A percentile compares a stretch with the other conserved stretches of the same genome.
Evolutionary conservation across 2,888 invertebrate species (phyloP).

Genomic region (Clunio marinus): DNA sequence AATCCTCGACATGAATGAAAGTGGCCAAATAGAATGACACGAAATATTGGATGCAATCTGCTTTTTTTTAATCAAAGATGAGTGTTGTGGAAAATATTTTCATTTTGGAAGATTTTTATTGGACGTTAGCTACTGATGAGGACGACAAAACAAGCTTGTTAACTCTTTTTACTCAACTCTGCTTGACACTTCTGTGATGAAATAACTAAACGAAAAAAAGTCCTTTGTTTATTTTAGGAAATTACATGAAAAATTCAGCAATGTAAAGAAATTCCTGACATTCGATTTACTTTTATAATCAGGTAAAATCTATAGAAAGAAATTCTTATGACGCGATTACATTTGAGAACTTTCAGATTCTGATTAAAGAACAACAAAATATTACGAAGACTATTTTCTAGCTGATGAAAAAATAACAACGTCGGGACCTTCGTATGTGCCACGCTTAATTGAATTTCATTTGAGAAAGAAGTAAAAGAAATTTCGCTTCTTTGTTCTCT

Average conservation of each 20-base stretch:
- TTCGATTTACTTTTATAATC: neutral
- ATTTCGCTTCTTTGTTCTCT: constrained; percentile 2
- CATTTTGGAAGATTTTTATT: too few species aligned
- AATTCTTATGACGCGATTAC: constrained; percentile 10
- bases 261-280: neutral
- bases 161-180: neutral
- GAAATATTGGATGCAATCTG: constrained; percentile 13
- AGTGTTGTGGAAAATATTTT: neutral
- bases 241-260: neutral
- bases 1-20: neutral
- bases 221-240: too few species aligned
- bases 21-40: too few species aligned
- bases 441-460: constrained; percentile 1
- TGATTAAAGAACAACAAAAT: constrained; percentile 2
- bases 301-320: neutral
- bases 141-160: neutral
- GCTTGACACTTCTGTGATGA: too few species aligned
- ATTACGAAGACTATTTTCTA: neutral
- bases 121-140: neutral
- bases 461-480: neutral
- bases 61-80: neutral
- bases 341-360: neutral
- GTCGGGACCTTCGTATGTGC: neutral
- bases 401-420: constrained; percentile 38
- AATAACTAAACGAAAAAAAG: too few species aligned